Conservation (phyloP, 1,140 invertebrate species). For the Drosophila kohkoa region DNA sequence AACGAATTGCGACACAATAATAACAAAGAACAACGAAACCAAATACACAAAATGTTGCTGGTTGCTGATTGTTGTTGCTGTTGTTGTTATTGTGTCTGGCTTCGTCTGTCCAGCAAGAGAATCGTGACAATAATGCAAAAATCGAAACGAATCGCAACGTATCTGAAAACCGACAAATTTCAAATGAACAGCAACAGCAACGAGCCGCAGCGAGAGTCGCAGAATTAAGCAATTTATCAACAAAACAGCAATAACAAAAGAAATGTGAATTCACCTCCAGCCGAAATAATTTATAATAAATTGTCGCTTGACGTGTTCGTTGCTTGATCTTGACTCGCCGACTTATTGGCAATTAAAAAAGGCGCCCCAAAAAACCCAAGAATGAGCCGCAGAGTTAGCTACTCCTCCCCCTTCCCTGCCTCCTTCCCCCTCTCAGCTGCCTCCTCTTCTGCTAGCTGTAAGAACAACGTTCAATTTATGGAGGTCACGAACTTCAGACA, state of each 20-base stretch:
- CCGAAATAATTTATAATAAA: constrained; percentile 71
- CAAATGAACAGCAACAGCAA: constrained; percentile 43
- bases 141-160: constrained; percentile 61
- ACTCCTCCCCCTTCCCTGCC: background rate
- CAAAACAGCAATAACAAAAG: constrained; percentile 54
- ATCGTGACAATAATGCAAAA: constrained; percentile 82
- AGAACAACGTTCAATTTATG: constrained; percentile 49
- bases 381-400: background rate
- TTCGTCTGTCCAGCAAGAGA: constrained; percentile 57
- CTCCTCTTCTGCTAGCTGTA: constrained; percentile 5
- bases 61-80: constrained; percentile 6
- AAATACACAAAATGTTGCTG: constrained; percentile 35
- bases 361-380: constrained; percentile 45
- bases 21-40: constrained; percentile 21
- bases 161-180: constrained; percentile 61
- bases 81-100: constrained; percentile 47
- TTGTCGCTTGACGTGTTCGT: constrained; percentile 74
- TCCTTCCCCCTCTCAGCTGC: background rate
- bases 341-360: constrained; percentile 75
- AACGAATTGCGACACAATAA: constrained; percentile 24
- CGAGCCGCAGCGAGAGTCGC: constrained; percentile 4
- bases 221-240: constrained; percentile 72
- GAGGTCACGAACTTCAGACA: constrained; percentile 66
- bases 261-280: constrained; percentile 49
- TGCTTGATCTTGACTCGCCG: constrained; percentile 34